Base-by-base conservation (phyloP, 1,140 invertebrate genomes). In the Cydia amplana region DNA sequence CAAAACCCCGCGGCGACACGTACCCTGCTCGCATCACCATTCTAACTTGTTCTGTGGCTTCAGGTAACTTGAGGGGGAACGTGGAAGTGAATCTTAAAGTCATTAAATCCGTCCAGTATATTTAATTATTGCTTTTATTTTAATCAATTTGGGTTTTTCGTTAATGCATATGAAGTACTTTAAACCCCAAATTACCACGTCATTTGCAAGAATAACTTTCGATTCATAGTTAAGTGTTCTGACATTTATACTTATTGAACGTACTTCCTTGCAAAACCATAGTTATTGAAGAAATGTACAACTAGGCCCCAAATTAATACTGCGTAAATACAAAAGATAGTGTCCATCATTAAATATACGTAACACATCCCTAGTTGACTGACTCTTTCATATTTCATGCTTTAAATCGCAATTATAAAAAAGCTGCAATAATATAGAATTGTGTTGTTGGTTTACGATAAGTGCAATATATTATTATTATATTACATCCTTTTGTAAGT, bases 341-440 rank as follows among this genome's bases (percentile, higher is more conserved):
- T 70, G 65, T 70, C 51, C 32, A 70, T 70, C 28, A 9, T 70
- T 70, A 70, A 70, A 70, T 70, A 7, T 70, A 70, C 65, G n/a
- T 70, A 36, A 70, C 65, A 36, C 28, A 18, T 70, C 65, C 65
- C 65, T 70, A 70, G 65, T 40, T 36, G 32, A 14, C 23, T 40
- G 65, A 28, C 16, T 36, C 65, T 70, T 32, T 70, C 65, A 36
- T 36, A 36, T 70, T 70, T 70, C 16, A 70, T n/a, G 40, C 40
- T 32, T 65, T 65, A n/a, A n/a, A 51, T 32, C 32, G 12, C 49
- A 18, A n/a, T 4, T 2, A 14, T 49, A 9, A 16, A 49, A 49
- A 4, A 32, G 32, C 32, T 32, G 32, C 32, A 32, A 32, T 32
- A 32, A 1, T 32, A 6, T 32, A 32, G 32, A 32, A 32, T 32